phyloP scores from a whole-genome alignment of 2,888 invertebrate genomes.

The Arrhopalites spinosus region DNA sequence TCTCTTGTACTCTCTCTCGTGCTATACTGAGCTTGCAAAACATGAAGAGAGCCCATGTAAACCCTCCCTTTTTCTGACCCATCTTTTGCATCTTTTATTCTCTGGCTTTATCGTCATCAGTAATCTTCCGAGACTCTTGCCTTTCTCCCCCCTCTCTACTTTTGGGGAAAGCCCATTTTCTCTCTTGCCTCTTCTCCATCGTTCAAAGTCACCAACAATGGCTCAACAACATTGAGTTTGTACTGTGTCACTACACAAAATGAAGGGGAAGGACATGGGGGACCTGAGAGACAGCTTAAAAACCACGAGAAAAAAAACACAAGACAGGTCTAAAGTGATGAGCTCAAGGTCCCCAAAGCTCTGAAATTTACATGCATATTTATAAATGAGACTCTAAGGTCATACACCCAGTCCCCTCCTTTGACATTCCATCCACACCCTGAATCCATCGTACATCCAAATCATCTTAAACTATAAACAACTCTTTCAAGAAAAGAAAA shows the following conservation, averaged over 20 bases:
- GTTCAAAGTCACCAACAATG: neutral
- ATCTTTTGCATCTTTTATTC: conserved; percentile 22
- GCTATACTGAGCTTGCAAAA: too few relatives aligned
- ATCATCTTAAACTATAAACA: too few relatives aligned
- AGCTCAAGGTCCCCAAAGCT: too few relatives aligned
- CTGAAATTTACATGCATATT: too few relatives aligned
- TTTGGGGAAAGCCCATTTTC: neutral
- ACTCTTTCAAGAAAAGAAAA: too few relatives aligned
- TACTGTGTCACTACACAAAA: neutral
- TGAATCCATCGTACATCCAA: too few relatives aligned
- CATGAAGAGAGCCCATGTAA: neutral
- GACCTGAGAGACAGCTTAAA: neutral
- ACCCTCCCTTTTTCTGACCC: neutral
- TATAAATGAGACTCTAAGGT: too few relatives aligned
- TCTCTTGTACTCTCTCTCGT: neutral
- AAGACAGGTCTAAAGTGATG: too few relatives aligned
- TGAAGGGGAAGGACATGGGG: neutral
- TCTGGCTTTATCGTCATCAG: conserved; percentile 3
- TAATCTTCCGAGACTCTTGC: conserved; percentile 12
- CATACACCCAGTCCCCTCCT: too few relatives aligned
- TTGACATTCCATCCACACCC: too few relatives aligned
- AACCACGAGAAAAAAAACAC: too few relatives aligned
- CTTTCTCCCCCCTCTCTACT: neutral
- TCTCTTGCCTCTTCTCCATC: neutral
- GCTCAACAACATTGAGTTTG: neutral